Evolutionary conservation across 2,888 invertebrate species (phyloP), one percentile per base, ranked within the genome.

Genomic region (Parnassius glacialis): DNA sequence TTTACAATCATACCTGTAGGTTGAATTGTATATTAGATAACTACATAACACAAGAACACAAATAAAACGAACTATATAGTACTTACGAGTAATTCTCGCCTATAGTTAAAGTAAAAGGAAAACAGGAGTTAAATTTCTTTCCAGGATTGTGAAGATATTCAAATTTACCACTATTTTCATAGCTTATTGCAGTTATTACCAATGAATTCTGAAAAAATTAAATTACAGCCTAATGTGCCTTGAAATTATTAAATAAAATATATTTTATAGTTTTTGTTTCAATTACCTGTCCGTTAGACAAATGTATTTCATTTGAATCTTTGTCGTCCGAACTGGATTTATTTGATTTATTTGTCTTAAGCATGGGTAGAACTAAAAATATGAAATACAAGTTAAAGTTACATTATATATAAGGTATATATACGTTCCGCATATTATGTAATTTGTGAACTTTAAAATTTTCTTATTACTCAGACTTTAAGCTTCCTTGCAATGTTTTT

Each of bases 41-140:
- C 58, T 48, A 16, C 16, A 16, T 16, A 13, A 11, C 20, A 10
- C 13, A 48, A 47, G 47, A 9, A n/a, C 5, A 34, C 7, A 34
- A 34, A 45, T 56, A 59, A 42, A 51, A 57, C 52, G 12, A 55
- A 59, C 54, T 20, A 58, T 16, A 16, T 42, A 58, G 53, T 52
- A 82, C 87, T 83, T 74, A 89, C 89, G 68, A 65, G 20, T 74
- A 66, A 66, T 85, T 78, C n/a, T 68, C 69, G 1, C 87, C 87
- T 20, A 90, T 77, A 63, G 54, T 77, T 60, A 87, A 74, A 50
- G 70, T 59, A 1, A 82, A 42, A 0, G 88, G 68, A 20, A 73
- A 71, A 61, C 86, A 86, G 0, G 65, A 64, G 2, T 65, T 65
- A 2, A 61, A 12, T 1, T 65, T 64, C 13, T 71, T 67, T 34